These are phyloP conservation scores for Aphelinus atriplicis DNA, from an alignment of 1,140 invertebrate genomes.

Conservation along the genomic window DNA sequence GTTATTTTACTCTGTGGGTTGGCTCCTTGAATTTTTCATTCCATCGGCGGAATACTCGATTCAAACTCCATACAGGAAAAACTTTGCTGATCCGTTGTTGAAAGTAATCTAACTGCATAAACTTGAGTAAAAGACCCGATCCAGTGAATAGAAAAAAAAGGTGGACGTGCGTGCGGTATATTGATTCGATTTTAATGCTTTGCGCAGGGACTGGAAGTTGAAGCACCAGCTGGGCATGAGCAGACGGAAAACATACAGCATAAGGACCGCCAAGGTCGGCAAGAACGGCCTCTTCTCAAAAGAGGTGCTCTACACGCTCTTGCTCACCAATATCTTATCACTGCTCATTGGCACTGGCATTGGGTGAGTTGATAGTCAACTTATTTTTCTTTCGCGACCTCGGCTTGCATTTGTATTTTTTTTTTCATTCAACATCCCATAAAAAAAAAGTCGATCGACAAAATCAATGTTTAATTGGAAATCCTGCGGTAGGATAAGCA, in stretches of 20 bases:
- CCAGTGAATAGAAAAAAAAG: neutral
- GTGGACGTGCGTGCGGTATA: neutral
- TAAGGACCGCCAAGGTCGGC: constrained; percentile 83
- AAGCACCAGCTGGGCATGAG: constrained; percentile 72
- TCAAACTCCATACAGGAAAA: too few relatives aligned
- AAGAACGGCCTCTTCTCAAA: constrained; percentile 85
- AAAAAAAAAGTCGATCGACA: neutral
- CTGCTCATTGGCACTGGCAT: constrained; percentile 89
- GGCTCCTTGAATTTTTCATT: too few relatives aligned
- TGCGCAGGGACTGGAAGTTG: constrained; percentile 73
- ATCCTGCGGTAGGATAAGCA: too few relatives aligned
- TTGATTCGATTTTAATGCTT: constrained; percentile 29
- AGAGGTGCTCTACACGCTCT: constrained; percentile 88
- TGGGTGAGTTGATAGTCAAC: constrained; percentile 71
- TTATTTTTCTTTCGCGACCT: neutral
- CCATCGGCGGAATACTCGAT: too few relatives aligned
- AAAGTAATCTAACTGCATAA: too few relatives aligned
- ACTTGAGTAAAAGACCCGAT: neutral
- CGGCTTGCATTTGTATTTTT: constrained; percentile 26
- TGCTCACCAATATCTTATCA: constrained; percentile 90
- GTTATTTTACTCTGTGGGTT: too few relatives aligned
- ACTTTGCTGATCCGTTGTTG: too few relatives aligned
- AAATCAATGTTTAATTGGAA: too few relatives aligned
- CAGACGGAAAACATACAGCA: constrained; percentile 72
- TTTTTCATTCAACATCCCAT: neutral